These are phyloP conservation scores for Drosophila nannoptera DNA, from an alignment of 1,140 invertebrate species.

Conservation along the genomic window DNA sequence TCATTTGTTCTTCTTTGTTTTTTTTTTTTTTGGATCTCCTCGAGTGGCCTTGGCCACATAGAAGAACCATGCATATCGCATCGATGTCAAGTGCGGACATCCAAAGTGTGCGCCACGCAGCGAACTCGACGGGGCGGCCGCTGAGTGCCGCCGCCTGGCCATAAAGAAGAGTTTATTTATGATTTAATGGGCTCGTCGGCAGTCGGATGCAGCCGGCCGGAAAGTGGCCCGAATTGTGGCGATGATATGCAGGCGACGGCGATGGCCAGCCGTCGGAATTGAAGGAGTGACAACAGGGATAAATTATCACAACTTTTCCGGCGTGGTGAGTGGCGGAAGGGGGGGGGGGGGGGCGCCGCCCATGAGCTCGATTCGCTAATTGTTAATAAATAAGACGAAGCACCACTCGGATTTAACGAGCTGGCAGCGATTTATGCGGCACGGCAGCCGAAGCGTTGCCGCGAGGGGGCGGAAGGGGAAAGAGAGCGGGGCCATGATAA, in stretches of 20 bases:
- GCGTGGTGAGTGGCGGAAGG: conserved; percentile 7
- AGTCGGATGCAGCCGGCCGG: conserved; percentile 8
- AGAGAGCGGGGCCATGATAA: conserved; percentile 1
- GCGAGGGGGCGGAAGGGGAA: too few species aligned
- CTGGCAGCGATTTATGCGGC: conserved; percentile 66
- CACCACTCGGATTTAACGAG: conserved; percentile 57
- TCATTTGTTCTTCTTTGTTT: conserved; percentile 16
- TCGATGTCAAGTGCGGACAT: conserved; percentile 52
- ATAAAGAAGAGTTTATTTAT: conserved; percentile 39
- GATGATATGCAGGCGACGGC: too few species aligned
- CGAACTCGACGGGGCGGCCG: conserved; percentile 22
- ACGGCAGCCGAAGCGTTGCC: conserved; percentile 18
- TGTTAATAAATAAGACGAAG: conserved; percentile 53
- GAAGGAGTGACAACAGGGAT: not conserved
- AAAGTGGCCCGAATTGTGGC: conserved; percentile 6
- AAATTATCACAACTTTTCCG: not conserved
- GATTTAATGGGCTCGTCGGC: conserved; percentile 16
- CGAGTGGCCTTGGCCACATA: conserved; percentile 40
- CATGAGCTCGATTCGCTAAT: conserved; percentile 34
- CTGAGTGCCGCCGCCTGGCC: conserved; percentile 9
- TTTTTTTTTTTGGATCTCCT: too few species aligned
- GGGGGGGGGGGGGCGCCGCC: too few species aligned
- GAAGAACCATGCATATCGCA: conserved; percentile 46
- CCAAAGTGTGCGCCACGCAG: conserved; percentile 27
- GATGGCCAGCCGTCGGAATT: too few species aligned